A percentile compares a stretch with the other conserved stretches of the same genome.
Conservation (phyloP, 1,140 invertebrate genomes). For the Solenopsis fugax region DNA sequence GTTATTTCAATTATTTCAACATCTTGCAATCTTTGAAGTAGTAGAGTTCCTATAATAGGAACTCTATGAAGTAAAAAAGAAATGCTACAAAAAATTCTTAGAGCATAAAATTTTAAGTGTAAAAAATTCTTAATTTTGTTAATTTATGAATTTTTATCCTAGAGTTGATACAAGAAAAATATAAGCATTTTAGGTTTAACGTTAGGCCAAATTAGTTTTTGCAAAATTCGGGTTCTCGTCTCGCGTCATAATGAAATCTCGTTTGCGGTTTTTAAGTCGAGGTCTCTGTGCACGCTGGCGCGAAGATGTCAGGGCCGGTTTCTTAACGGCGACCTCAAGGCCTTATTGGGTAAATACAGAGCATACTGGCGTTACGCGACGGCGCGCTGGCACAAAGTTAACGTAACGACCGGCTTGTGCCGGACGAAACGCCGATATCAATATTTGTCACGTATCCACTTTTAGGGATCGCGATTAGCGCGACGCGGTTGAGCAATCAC, state of each 20-base stretch:
- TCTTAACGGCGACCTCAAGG: slow-evolving; percentile 69
- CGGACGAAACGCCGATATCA: slow-evolving; percentile 15
- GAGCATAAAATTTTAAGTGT: no score
- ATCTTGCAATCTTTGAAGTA: no score
- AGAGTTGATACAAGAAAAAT: no score
- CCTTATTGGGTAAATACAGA: slow-evolving; percentile 71
- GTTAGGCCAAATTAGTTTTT: background rate
- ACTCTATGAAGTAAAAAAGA: no score
- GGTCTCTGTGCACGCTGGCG: slow-evolving; percentile 1
- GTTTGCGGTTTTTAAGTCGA: slow-evolving; percentile 37
- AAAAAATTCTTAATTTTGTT: no score
- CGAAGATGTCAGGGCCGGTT: slow-evolving; percentile 73
- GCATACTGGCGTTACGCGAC: slow-evolving; percentile 18
- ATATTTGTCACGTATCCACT: slow-evolving; percentile 32
- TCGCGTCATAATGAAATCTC: slow-evolving; percentile 7
- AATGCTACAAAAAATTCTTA: no score
- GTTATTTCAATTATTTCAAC: no score
- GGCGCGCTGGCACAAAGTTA: slow-evolving; percentile 1
- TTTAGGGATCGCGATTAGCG: slow-evolving; percentile 16
- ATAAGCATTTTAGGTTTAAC: no score
- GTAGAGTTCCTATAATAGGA: no score
- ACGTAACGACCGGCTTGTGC: background rate
- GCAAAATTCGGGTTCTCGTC: background rate
- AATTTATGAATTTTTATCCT: no score
- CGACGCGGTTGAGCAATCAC: background rate